These are phyloP conservation scores for Amphipoea oculea DNA, from an alignment of 2,888 invertebrate genomes.

Conservation along the genomic window DNA sequence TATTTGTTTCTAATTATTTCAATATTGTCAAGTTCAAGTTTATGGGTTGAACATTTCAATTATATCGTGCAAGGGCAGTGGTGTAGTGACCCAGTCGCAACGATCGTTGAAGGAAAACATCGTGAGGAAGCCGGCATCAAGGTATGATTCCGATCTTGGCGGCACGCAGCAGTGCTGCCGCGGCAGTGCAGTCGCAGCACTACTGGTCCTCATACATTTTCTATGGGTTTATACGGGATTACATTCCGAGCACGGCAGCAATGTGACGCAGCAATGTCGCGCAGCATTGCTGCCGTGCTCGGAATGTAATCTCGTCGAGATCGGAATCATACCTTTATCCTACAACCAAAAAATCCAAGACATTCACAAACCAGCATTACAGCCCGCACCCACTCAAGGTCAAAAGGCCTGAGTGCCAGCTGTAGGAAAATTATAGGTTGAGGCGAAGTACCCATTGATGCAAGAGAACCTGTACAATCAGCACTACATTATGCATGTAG, in stretches of 20 bases:
- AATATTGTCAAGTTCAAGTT: slow-evolving; percentile 6
- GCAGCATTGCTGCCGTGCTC: too few species aligned
- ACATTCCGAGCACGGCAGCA: too few species aligned
- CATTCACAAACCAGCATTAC: background rate
- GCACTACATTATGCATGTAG: background rate
- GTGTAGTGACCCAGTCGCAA: background rate
- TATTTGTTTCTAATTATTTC: background rate
- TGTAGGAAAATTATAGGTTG: background rate
- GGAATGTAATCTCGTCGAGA: too few species aligned
- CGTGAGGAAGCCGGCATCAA: background rate
- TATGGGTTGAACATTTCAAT: background rate
- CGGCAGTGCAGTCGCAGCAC: too few species aligned
- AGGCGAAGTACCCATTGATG: background rate
- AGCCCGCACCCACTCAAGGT: too few species aligned
- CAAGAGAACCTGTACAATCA: background rate
- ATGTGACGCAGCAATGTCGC: too few species aligned
- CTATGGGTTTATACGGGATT: too few species aligned
- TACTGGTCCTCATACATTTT: too few species aligned
- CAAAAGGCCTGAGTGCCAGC: background rate
- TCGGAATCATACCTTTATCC: too few species aligned
- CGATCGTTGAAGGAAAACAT: background rate
- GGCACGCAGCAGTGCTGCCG: too few species aligned
- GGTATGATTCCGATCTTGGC: too few species aligned
- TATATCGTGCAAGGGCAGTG: background rate
- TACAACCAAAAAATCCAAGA: background rate